Base-by-base conservation (phyloP, 2,797 vertebrate genomes). In the Vultur gryphus region DNA sequence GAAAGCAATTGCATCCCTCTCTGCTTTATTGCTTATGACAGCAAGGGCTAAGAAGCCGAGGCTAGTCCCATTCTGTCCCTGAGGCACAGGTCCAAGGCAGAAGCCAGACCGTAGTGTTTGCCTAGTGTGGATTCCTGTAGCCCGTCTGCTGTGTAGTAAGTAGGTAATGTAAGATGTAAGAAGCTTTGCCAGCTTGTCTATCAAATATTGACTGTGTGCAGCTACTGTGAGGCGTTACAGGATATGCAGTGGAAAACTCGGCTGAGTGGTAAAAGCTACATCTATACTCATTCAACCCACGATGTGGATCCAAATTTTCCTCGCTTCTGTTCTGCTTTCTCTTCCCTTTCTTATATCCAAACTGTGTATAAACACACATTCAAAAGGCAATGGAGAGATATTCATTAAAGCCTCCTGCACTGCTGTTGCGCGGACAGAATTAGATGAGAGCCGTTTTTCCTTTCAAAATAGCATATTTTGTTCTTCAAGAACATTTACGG, bases 131-230 rank as follows among this genome's bases (percentile, higher is more conserved):
- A 51, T 93, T 93, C 35, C 66, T 90, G 33, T 72, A 95, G 78
- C 78, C 48, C 0, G 1, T 62, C 84, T 94, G 91, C 61, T 87
- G 73, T 46, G 77, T 18, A 43, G 37, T 43, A 49, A 59, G 78
- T 39, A 85, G 89, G 89, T 83, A 83, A 92, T 25, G 57, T 66
- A 66, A 87, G 52, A 80, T 83, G 46, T 11, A 33, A 64, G 66
- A 41, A 58, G 59, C 89, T 93, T 86, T 89, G 79, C 87, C 93
- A 92, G 7, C 69, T 89, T 84, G 49, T 84, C 92, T 95, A 0
- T 91, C 89, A 93, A 89, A 95, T 91, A 71, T 65, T 91, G 96
- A 78, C 82, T 83, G 37, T 71, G 59, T 81, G 72, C 84, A 95
- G 69, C 87, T 80, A 78, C 76, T 4, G 1, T 43, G 76, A 88